A percentile compares a stretch with the other conserved stretches of the same genome.
Conservation (phyloP, 2,888 invertebrate species). For the Drosophila buzzatii region DNA sequence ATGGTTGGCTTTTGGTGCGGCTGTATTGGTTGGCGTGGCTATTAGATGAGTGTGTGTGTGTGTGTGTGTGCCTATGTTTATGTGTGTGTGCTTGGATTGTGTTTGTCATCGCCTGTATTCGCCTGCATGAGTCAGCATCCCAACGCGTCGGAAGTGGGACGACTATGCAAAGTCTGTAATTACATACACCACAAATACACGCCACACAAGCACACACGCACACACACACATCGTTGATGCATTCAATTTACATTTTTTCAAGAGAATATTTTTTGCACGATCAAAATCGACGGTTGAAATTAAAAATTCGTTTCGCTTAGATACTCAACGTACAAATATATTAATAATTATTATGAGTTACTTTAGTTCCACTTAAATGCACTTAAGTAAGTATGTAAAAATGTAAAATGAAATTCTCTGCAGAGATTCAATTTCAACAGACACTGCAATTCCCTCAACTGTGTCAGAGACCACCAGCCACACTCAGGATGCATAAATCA, state of each 20-base stretch:
- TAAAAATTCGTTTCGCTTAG: slow-evolving; percentile 26
- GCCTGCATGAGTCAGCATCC: slow-evolving; percentile 68
- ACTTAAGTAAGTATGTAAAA: neutral
- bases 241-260: slow-evolving; percentile 58
- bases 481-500: slow-evolving; percentile 33
- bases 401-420: neutral
- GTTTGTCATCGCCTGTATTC: slow-evolving; percentile 60
- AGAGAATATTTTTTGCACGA: slow-evolving; percentile 41
- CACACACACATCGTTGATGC: slow-evolving; percentile 22
- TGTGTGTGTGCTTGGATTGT: slow-evolving; percentile 40
- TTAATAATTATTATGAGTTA: neutral
- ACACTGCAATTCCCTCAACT: slow-evolving; percentile 1
- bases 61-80: no score
- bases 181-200: slow-evolving; percentile 35
- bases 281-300: slow-evolving; percentile 26
- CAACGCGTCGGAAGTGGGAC: slow-evolving; percentile 66
- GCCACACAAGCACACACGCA: slow-evolving; percentile 6
- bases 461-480: slow-evolving; percentile 6
- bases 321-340: slow-evolving; percentile 14
- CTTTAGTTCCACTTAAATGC: neutral
- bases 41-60: slow-evolving; percentile 2
- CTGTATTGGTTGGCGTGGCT: slow-evolving; percentile 19
- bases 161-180: slow-evolving; percentile 52
- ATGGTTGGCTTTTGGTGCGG: slow-evolving; percentile 57
- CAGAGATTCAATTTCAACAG: neutral